Percentiles rank a stretch among this genome's conserved stretches.
phyloP scores from a whole-genome alignment of 2,113 vertebrate genomes.

The Paradisaea rubra region DNA sequence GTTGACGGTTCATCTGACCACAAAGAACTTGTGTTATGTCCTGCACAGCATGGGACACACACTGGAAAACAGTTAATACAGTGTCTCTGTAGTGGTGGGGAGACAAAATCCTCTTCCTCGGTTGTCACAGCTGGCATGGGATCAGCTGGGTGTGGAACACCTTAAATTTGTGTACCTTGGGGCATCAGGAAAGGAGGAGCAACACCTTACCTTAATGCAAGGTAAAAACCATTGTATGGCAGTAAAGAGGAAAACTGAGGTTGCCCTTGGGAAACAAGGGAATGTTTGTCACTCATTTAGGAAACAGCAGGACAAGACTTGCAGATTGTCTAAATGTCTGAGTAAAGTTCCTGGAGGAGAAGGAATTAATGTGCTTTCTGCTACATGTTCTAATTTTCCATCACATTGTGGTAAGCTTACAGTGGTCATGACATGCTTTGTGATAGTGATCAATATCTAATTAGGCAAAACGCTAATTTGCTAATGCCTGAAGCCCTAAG shows the following conservation, averaged over 20 bases:
- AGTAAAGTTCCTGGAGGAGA: background rate
- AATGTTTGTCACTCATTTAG: background rate
- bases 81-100: background rate
- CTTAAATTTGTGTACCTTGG: background rate
- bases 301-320: background rate
- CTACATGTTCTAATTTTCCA: background rate
- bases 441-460: slow-evolving; percentile 58
- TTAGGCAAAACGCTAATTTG: slow-evolving; percentile 57
- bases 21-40: background rate
- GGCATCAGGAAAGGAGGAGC: background rate
- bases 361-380: background rate
- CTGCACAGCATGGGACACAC: background rate
- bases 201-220: background rate
- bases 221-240: background rate
- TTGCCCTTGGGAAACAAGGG: background rate
- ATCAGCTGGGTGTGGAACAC: background rate
- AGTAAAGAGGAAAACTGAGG: background rate
- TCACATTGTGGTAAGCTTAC: background rate
- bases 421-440: background rate
- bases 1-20: background rate
- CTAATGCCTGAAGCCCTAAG: slow-evolving; percentile 39
- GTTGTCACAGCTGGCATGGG: background rate
- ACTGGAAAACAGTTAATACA: background rate
- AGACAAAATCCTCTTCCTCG: background rate
- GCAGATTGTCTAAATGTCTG: background rate